Conservation (phyloP, 1,140 invertebrate genomes). For the Nebria ingens region DNA sequence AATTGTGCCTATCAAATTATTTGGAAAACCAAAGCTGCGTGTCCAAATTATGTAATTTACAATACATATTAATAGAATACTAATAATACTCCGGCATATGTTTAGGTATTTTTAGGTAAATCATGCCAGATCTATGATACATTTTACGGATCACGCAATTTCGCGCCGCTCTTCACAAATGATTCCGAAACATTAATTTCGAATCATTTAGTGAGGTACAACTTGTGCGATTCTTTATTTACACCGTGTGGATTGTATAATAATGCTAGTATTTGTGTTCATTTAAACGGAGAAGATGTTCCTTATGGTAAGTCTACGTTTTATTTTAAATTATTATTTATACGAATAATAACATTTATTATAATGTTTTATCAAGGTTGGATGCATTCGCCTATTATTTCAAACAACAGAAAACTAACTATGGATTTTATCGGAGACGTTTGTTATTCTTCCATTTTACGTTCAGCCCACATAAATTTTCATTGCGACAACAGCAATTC, state of each 20-base stretch:
- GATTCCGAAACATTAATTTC: not conserved
- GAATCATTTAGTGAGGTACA: not conserved
- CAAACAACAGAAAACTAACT: not conserved
- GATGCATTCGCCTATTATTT: not conserved
- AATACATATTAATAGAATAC: not conserved
- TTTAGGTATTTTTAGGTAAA: not conserved
- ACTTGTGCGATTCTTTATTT: not conserved
- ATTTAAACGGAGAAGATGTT: not conserved
- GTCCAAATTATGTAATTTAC: not conserved
- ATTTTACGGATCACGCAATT: not conserved
- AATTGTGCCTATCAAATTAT: not conserved
- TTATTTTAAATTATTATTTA: too few relatives aligned
- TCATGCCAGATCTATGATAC: not conserved
- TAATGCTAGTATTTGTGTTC: not conserved
- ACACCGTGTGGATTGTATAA: not conserved
- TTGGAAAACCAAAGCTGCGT: not conserved
- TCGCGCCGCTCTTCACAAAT: not conserved
- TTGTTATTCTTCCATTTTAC: not conserved
- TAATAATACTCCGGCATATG: not conserved
- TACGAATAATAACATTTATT: too few relatives aligned
- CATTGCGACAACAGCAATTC: not conserved
- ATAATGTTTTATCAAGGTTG: not conserved
- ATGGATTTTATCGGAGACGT: not conserved
- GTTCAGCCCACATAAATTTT: not conserved
- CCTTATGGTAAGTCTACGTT: not conserved